These are phyloP conservation scores for Aramus guarauna DNA, from an alignment of 2,113 vertebrate genomes.

Conservation along the genomic window DNA sequence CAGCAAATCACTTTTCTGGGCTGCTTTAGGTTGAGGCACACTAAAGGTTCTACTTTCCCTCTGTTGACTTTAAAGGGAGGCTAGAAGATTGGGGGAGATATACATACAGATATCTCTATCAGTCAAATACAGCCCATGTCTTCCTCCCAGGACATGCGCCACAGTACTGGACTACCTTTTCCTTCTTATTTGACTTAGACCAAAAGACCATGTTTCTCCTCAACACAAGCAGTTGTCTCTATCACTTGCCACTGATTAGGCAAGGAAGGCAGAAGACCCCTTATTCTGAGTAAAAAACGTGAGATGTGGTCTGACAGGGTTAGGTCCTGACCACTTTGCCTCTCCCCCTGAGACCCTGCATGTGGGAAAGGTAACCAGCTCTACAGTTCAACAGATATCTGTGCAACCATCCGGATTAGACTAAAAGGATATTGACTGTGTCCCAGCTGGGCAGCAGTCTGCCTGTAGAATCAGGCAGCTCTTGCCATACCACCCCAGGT, in stretches of 20 bases:
- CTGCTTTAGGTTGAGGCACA: fast-evolving
- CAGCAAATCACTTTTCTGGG: neutral
- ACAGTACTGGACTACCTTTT: neutral
- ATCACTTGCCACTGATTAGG: neutral
- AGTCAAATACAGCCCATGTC: neutral
- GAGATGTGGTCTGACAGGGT: neutral
- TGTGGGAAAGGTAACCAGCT: neutral
- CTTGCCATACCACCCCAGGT: fast-evolving
- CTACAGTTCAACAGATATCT: neutral
- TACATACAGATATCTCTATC: neutral
- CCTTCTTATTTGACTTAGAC: neutral
- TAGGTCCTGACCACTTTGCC: neutral
- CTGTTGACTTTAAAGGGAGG: neutral
- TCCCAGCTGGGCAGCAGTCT: neutral
- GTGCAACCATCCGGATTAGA: neutral
- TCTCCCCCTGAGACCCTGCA: fast-evolving
- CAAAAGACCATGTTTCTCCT: neutral
- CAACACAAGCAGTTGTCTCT: neutral
- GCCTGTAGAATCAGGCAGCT: neutral
- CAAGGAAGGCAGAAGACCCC: neutral
- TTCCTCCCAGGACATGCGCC: neutral
- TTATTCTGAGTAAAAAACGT: neutral
- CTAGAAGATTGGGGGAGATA: neutral
- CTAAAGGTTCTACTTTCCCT: neutral
- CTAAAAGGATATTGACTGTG: neutral